Conservation (phyloP, 2,888 invertebrate genomes). For the Tetheella fluctuosa region DNA sequence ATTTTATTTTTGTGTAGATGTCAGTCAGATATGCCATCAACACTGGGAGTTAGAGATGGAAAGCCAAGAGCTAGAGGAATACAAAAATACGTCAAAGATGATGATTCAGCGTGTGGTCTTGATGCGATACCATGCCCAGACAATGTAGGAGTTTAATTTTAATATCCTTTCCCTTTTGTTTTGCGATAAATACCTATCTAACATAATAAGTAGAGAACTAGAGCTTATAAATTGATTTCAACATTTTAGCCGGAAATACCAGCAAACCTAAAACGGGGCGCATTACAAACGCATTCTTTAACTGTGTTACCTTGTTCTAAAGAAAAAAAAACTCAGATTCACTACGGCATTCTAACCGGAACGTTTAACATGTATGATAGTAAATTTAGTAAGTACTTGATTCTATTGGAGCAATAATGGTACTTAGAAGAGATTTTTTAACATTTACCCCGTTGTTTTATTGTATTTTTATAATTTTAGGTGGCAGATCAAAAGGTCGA, state of each 20-base stretch:
- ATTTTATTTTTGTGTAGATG: constrained; percentile 18
- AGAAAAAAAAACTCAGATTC: constrained; percentile 60
- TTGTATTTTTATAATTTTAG: constrained; percentile 35
- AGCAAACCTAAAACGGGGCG: constrained; percentile 60
- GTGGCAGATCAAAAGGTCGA: constrained; percentile 65
- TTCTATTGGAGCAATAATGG: not conserved
- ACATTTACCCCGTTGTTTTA: not conserved
- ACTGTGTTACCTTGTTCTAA: constrained; percentile 72
- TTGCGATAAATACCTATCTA: too few relatives aligned
- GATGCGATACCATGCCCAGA: constrained; percentile 73
- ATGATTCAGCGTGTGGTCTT: constrained; percentile 63
- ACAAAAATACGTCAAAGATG: constrained; percentile 48
- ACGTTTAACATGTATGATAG: constrained; percentile 73
- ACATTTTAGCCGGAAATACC: constrained; percentile 63
- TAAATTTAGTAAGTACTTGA: constrained; percentile 62
- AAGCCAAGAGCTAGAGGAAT: constrained; percentile 54
- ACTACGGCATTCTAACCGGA: constrained; percentile 73
- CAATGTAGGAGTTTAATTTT: constrained; percentile 51
- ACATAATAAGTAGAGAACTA: too few relatives aligned
- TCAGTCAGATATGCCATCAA: constrained; percentile 26
- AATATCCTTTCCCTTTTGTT: not conserved
- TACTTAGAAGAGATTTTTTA: not conserved
- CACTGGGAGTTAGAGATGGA: constrained; percentile 51
- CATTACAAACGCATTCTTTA: constrained; percentile 70
- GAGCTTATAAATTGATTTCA: not conserved